Evolutionary conservation across 2,797 vertebrate genomes (phyloP).

Genomic region (Notoglanidium macrostoma): DNA sequence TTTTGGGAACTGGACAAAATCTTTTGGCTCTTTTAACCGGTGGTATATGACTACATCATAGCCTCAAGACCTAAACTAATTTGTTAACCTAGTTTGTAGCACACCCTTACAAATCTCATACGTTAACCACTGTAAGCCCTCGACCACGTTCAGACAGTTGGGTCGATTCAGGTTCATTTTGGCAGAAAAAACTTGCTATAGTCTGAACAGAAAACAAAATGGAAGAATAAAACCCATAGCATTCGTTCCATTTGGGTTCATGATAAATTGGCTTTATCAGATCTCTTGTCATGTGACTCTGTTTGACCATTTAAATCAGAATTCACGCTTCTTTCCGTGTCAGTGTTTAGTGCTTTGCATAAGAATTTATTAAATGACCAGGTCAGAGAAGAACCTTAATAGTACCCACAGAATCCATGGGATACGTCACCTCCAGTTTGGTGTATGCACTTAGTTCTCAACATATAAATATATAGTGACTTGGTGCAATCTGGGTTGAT

Average conservation of each 20-base stretch:
- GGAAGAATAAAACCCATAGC: background rate
- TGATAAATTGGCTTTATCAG: background rate
- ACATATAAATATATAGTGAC: background rate
- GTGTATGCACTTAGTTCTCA: background rate
- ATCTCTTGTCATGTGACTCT: background rate
- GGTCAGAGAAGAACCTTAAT: background rate
- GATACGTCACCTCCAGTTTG: background rate
- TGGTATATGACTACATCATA: conserved; percentile 11
- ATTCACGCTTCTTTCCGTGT: background rate
- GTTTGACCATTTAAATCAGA: background rate
- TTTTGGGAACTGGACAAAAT: background rate
- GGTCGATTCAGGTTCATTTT: background rate
- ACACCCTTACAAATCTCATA: background rate
- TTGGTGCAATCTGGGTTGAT: background rate
- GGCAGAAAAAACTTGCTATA: background rate
- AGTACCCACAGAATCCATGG: background rate
- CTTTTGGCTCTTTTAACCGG: background rate
- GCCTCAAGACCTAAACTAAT: conserved; percentile 9
- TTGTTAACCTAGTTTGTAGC: background rate
- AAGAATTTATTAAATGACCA: background rate
- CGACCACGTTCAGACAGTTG: background rate
- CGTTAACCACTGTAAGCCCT: background rate
- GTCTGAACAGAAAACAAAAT: background rate
- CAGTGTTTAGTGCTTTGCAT: background rate
- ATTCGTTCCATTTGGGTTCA: background rate